Evolutionary conservation across 2,888 invertebrate species (phyloP).

Genomic region (Synergus gifuensis): DNA sequence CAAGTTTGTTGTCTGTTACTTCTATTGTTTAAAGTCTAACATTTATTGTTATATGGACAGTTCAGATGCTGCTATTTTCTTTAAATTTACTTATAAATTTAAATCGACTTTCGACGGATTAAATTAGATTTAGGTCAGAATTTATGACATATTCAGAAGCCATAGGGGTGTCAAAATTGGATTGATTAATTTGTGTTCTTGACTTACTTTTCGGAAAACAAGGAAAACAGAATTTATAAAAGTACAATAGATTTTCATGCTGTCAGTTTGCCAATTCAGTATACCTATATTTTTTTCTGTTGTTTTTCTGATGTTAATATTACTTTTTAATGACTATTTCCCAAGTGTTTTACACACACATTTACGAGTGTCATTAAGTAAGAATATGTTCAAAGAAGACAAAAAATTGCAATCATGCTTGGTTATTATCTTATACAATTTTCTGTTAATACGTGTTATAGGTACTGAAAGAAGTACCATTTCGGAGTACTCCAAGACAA

Average conservation of each 20-base stretch:
- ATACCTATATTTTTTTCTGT: background rate
- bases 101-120: background rate
- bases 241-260: background rate
- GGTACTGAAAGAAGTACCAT: background rate
- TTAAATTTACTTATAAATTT: background rate
- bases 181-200: slow-evolving; percentile 36
- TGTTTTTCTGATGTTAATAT: background rate
- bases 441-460: slow-evolving; percentile 4
- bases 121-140: slow-evolving; percentile 2
- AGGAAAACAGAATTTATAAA: background rate
- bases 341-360: slow-evolving; percentile 13
- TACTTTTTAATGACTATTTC: slow-evolving; percentile 34
- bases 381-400: slow-evolving; percentile 5
- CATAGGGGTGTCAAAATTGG: background rate
- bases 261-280: background rate
- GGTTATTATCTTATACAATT: slow-evolving; percentile 25
- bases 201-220: slow-evolving; percentile 1
- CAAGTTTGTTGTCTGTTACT: slow-evolving; percentile 8
- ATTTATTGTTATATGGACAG: background rate
- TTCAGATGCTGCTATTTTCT: background rate
- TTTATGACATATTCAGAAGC: slow-evolving; percentile 15
- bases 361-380: slow-evolving; percentile 23
- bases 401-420: slow-evolving; percentile 2
- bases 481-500: background rate
- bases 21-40: slow-evolving; percentile 14